Base-by-base conservation (phyloP, 2,797 vertebrate genomes). In the Ataeniobius toweri region DNA sequence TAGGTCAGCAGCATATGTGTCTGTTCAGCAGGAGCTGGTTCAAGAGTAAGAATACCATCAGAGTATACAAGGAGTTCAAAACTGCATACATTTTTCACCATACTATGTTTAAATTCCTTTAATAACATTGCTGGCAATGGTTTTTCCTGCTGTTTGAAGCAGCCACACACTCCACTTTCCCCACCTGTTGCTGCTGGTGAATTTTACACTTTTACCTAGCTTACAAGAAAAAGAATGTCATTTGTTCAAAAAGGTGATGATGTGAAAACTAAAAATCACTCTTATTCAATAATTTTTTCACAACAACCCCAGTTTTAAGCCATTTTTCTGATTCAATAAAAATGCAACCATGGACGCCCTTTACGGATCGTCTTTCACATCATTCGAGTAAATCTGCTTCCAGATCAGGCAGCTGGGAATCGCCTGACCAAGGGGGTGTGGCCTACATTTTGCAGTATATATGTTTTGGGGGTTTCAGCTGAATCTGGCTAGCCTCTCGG, bases 1-100 rank as follows among this genome's bases (percentile, higher is more conserved):
- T 84, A 82, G 79, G 73, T 86, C 80, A 83, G 84, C 73, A 81
- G 31, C 71, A 77, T 22, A 39, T 65, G 51, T 61, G 53, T 59
- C 74, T 65, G 53, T 26, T 44, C 55, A 61, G 73, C 39, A 76
- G 61, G 28, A 73, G 75, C 31, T 75, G 61, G 56, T 51, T 81
- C 65, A 73, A 67, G 63, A 39, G 63, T 41, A 22, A 41, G 63
- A 18, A 22, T 22, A 13, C 36, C 1, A 16, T 48, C 44, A 48
- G 16, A 13, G 44, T 41, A 48, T 48, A 48, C 13, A 26, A 28
- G 18, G 41, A 48, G 48, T 70, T 48, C 6, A 46, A 46, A 46
- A n/a, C 24, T 26, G 67, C 44, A 26, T 0, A 16, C 26, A n/a
- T 46, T 48, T 70, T 46, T 48, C 44, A 6, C 26, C n/a, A 70